These are phyloP conservation scores for Synanthedon vespiformis DNA, from an alignment of 2,888 invertebrate genomes.

Conservation along the genomic window DNA sequence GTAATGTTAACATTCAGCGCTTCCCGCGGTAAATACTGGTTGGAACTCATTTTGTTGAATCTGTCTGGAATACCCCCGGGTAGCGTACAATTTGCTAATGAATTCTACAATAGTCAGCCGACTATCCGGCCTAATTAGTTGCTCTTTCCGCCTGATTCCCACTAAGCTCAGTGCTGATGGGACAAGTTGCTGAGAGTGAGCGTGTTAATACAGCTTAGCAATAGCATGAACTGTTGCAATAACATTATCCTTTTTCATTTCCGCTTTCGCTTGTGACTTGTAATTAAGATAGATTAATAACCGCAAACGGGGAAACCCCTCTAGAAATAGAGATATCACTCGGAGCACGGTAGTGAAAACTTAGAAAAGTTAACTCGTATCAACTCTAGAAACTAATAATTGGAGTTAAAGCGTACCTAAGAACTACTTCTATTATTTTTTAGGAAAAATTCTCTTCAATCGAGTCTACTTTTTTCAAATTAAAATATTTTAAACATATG, in stretches of 20 bases:
- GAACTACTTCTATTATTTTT: too few relatives aligned
- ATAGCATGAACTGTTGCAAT: background rate
- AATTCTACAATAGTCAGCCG: constrained; percentile 48
- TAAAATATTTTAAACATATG: too few relatives aligned
- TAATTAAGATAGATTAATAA: constrained; percentile 33
- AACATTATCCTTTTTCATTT: background rate
- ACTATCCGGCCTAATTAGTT: constrained; percentile 47
- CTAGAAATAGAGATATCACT: constrained; percentile 52
- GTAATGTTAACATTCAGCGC: background rate
- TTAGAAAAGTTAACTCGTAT: constrained; percentile 61
- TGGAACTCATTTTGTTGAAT: constrained; percentile 21
- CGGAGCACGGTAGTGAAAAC: constrained; percentile 51
- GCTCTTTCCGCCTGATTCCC: constrained; percentile 44
- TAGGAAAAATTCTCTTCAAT: too few relatives aligned
- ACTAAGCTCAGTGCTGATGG: constrained; percentile 30
- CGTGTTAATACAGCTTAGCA: background rate
- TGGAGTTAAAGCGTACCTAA: background rate
- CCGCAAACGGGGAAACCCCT: constrained; percentile 44
- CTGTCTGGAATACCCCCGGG: constrained; percentile 27
- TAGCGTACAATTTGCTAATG: constrained; percentile 39
- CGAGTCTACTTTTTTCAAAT: too few relatives aligned
- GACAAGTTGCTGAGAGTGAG: constrained; percentile 21
- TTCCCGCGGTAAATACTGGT: background rate
- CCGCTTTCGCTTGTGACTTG: constrained; percentile 25
- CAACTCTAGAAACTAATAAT: constrained; percentile 18